phyloP scores from a whole-genome alignment of 2,888 invertebrate species.

The Biston betularia region DNA sequence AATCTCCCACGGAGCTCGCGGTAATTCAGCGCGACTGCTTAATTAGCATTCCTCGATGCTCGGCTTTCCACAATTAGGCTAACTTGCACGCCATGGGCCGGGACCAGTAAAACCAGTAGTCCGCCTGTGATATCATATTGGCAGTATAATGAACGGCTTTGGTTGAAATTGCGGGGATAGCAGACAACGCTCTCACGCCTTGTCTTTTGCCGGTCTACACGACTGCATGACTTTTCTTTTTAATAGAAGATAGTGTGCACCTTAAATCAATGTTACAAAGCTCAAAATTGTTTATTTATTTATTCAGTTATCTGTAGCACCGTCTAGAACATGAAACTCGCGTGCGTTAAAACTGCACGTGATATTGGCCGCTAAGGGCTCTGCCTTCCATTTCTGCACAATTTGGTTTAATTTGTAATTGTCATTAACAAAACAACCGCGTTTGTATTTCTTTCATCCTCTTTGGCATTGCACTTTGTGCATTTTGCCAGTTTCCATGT shows the following conservation, averaged over 20 bases:
- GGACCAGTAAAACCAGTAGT: conserved; percentile 80
- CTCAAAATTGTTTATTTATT: conserved; percentile 1
- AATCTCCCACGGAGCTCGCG: conserved; percentile 44
- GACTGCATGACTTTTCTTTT: conserved; percentile 6
- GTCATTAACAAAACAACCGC: conserved; percentile 1
- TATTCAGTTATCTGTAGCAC: neutral
- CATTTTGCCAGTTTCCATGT: neutral
- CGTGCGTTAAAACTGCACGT: conserved; percentile 53
- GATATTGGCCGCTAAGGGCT: conserved; percentile 49
- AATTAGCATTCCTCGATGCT: conserved; percentile 77
- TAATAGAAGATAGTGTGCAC: neutral
- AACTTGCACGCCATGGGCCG: conserved; percentile 69
- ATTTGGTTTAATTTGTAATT: conserved; percentile 36
- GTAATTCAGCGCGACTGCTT: conserved; percentile 53
- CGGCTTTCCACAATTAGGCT: conserved; percentile 78
- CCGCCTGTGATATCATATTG: conserved; percentile 63
- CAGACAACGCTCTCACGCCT: conserved; percentile 63
- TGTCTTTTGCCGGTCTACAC: conserved; percentile 37
- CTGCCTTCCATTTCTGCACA: conserved; percentile 44
- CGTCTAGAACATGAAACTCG: conserved; percentile 45
- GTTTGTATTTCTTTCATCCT: neutral
- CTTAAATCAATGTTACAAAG: conserved; percentile 1
- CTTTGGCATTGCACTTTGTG: neutral
- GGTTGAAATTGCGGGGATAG: conserved; percentile 37
- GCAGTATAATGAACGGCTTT: conserved; percentile 72